Base-by-base conservation (phyloP, 2,888 invertebrate species). In the Itoplectis maculator region DNA sequence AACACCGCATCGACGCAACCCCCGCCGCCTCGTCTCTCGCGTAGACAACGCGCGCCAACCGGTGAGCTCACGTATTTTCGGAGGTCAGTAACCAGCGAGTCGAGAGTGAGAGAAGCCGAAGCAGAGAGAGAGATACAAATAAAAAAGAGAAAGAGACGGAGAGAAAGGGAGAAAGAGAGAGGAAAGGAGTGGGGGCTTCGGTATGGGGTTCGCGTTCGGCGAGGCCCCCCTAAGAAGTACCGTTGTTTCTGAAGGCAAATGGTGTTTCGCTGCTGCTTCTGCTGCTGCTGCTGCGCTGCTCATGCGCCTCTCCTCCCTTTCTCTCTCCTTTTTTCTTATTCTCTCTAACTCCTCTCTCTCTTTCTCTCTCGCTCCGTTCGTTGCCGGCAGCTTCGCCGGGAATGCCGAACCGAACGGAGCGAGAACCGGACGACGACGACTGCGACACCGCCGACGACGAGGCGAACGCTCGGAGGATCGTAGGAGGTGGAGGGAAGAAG, bases 61-160 rank as follows among this genome's bases (percentile, higher is more conserved):
- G 29, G 49, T 42, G 45, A 35, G 69, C 63, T 66, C 74, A 65
- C 56, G 90, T 90, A 91, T 91, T 92, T 92, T 92, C 91, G 92
- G 92, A 92, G 92, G 92, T 92, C 92, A 92, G 92, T 92, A 92
- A 92, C 92, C 92, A 91, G 90, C 86, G 87, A 87, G 87, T 79
- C 81, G 85, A 86, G 88, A 88, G 88, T 84, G 88, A n/a, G n/a
- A n/a, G n/a, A n/a, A n/a, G n/a, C n/a, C n/a, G n/a, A n/a, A n/a
- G n/a, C n/a, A n/a, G n/a, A n/a, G n/a, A n/a, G n/a, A n/a, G n/a
- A n/a, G n/a, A n/a, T n/a, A n/a, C n/a, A n/a, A n/a, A n/a, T n/a
- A n/a, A n/a, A n/a, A n/a, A n/a, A n/a, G n/a, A n/a, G n/a, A n/a
- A n/a, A n/a, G n/a, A n/a, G n/a, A n/a, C n/a, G n/a, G n/a, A n/a